Evolutionary conservation across 2,113 vertebrate species (phyloP).

Genomic region (Mirza zaza): DNA sequence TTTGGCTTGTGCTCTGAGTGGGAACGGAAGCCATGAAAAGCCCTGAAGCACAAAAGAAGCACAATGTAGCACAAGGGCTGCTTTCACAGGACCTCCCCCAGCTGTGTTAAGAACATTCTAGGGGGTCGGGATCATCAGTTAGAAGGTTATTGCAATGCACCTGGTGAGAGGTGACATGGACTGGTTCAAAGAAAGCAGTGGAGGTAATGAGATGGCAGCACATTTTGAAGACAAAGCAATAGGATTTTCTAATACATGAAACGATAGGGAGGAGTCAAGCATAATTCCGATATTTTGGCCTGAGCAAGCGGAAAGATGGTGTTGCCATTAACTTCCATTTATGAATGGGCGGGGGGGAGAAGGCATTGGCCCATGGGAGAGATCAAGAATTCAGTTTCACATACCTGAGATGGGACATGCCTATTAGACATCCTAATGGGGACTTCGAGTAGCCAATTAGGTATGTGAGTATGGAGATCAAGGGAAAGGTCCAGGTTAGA

Average conservation of each 20-base stretch:
- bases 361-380: not conserved
- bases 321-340: not conserved
- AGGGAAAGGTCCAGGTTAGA: not conserved
- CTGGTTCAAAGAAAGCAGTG: not conserved
- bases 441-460: not conserved
- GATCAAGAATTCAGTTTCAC: not conserved
- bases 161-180: not conserved
- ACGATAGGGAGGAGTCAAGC: not conserved
- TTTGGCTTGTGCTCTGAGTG: not conserved
- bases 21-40: not conserved
- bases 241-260: slow-evolving; percentile 16
- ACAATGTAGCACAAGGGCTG: not conserved
- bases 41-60: not conserved
- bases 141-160: not conserved
- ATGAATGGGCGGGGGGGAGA: not conserved
- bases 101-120: not conserved
- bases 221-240: not conserved
- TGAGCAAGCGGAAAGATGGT: not conserved
- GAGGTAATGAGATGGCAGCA: not conserved
- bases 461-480: not conserved
- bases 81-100: not conserved
- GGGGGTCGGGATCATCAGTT: too few relatives aligned
- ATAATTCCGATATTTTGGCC: not conserved
- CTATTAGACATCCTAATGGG: not conserved
- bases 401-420: not conserved